Conservation (phyloP, 2,113 vertebrate genomes). For the Phylloscopus whistleri region DNA sequence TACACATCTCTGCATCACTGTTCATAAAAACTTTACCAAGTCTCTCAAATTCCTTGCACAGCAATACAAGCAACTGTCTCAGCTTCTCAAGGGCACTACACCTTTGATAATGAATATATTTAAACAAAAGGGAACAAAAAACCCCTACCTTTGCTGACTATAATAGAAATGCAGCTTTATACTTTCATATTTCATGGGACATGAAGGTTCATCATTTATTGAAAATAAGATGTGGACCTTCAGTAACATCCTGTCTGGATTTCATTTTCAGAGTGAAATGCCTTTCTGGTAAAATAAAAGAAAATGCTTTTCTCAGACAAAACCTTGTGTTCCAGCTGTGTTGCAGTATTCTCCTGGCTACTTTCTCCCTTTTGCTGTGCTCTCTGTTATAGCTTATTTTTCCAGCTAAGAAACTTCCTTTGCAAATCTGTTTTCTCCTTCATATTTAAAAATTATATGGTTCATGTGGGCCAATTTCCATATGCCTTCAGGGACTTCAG, state of each 20-base stretch:
- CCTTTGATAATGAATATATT: constrained; percentile 64
- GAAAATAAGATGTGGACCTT: constrained; percentile 52
- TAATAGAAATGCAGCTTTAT: constrained; percentile 45
- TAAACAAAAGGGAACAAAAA: constrained; percentile 10
- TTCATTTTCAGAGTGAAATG: constrained; percentile 37
- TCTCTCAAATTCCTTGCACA: constrained; percentile 62
- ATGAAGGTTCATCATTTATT: constrained; percentile 63
- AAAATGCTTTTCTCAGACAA: constrained; percentile 5
- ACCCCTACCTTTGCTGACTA: neutral
- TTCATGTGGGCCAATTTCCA: neutral
- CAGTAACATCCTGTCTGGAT: constrained; percentile 22
- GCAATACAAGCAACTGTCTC: constrained; percentile 31
- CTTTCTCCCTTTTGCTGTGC: neutral
- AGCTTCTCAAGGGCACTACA: constrained; percentile 64
- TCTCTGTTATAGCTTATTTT: neutral
- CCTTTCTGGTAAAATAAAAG: constrained; percentile 22
- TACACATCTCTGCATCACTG: constrained; percentile 18
- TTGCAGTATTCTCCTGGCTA: neutral
- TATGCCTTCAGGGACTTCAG: neutral
- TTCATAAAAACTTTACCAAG: constrained; percentile 41
- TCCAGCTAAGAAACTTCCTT: neutral
- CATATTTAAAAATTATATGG: constrained; percentile 1
- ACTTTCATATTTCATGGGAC: constrained; percentile 50
- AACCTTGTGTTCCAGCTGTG: neutral
- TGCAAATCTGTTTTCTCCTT: neutral